Evolutionary conservation across 2,888 invertebrate species (phyloP), one percentile per base, ranked within the genome.

Genomic region (Polyploca ridens): DNA sequence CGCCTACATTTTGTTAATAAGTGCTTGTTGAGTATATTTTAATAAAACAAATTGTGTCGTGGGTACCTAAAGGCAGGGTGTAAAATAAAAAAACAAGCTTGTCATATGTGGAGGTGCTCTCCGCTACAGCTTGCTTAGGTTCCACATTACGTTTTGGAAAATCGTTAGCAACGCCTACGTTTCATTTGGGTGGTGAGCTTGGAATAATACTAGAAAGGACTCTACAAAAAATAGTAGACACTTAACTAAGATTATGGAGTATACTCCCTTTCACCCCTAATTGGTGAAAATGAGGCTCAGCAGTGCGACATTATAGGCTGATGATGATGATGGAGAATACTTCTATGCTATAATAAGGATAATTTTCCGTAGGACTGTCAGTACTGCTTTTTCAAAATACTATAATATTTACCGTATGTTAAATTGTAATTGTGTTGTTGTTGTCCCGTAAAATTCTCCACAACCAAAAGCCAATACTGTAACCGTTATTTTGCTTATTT

Each of bases 151-250:
- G 82, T 88, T 89, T 90, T 88, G 88, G 89, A 86, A 88, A 89
- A 89, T 90, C 89, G 88, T 91, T 90, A 90, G 87, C 76, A 81
- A 91, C 91, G 90, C 91, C 91, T 89, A 91, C 91, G 79, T 73
- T 68, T 74, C 73, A 64, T 71, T 77, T 75, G 74, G 69, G 64
- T 67, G 66, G 59, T 66, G 62, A 67, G 54, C 66, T 74, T 69
- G 13, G 38, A 66, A 81, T 70, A 27, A 27, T 66, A 72, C 63
- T 73, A 86, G 84, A 86, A 63, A 58, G 49, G 59, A 14, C 33
- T 3, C 62, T 63, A 4, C 3, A 13, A 41, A 13, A 41, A 38
- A 38, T 8, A 8, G 0, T 38, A 1, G 10, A 38, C 38, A 38
- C 38, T 7, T 59, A 64, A 41, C 63, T 60, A 58, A 62, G 65